Percentiles rank a stretch among this genome's conserved stretches.
Evolutionary conservation across 2,797 vertebrate species (phyloP).

Genomic region (Liasis olivaceus): DNA sequence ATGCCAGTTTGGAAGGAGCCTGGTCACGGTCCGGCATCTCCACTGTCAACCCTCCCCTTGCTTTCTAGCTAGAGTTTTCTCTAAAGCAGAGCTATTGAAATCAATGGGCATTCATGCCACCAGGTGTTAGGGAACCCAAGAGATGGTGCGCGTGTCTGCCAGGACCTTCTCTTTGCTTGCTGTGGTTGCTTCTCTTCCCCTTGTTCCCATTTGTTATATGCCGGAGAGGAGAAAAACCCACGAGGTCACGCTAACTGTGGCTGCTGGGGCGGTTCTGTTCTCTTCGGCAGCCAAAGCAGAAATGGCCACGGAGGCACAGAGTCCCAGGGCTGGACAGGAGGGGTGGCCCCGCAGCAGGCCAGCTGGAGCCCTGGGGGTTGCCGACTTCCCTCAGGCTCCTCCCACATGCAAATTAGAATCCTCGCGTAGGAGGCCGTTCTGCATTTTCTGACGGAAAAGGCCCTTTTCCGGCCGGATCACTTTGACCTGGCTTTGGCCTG

Average conservation of each 20-base stretch:
- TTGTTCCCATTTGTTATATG: background rate
- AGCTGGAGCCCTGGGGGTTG: background rate
- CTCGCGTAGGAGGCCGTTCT: background rate
- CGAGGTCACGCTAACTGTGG: background rate
- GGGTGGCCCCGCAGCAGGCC: background rate
- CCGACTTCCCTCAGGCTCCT: background rate
- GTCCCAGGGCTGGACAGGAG: background rate
- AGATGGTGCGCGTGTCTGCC: background rate
- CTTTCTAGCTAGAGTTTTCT: background rate
- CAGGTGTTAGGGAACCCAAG: background rate
- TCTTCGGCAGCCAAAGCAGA: background rate
- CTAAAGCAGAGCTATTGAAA: background rate
- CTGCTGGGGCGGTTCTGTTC: background rate
- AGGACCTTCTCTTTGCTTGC: background rate
- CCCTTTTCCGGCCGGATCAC: background rate
- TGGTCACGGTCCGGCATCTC: background rate
- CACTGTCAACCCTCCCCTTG: background rate
- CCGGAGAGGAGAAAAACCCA: background rate
- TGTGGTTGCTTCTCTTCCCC: background rate
- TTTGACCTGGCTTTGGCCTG: background rate
- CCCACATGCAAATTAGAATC: background rate
- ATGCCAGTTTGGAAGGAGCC: background rate
- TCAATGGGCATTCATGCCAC: background rate
- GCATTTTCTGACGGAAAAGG: background rate
- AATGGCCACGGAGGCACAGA: background rate